Base-by-base conservation (phyloP, 2,888 invertebrate species). In the Anthophora plumipes region DNA sequence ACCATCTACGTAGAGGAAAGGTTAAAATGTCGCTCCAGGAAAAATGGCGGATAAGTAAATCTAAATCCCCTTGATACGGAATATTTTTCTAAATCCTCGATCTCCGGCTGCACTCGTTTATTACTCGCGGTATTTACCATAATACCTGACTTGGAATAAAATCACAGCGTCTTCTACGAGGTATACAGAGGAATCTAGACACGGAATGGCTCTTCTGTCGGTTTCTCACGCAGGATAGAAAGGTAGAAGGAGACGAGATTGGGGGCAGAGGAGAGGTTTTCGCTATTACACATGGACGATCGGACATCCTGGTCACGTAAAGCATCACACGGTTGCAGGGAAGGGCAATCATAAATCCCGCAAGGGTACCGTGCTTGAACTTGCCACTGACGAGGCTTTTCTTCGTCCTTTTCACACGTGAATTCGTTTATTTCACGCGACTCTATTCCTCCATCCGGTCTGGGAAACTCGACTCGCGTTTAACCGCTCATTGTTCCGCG, bases 311-410 rank as follows among this genome's bases (percentile, higher is more conserved):
- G 81, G 83, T 87, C 90, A 90, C 90, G 89, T 89, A 90, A 80
- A 75, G 82, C 86, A 87, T 87, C 85, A 84, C 78, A 76, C 70
- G 67, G 2, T 31, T 31, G 64, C 71, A 64, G 69, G 82, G 80
- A 83, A 84, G 85, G 84, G 85, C 83, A 83, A 86, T 85, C 85
- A 88, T 90, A 90, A 90, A 90, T 90, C 86, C 85, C 69, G 68
- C 74, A 73, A 77, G 85, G 77, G 88, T 83, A 88, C 82, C 85
- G n/a, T n/a, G 86, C 83, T 80, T 70, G 70, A 75, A 76, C 81
- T 81, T 75, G 77, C 77, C 59, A 84, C 79, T 82, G 86, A 89
- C 85, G 82, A 85, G 80, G 74, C 84, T 84, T 84, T 81, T 84
- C 86, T 83, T 80, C 86, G 55, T 79, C 59, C 78, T 61, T 67